Conservation (phyloP, 2,113 vertebrate species). For the Sebastes schlegelii region DNA sequence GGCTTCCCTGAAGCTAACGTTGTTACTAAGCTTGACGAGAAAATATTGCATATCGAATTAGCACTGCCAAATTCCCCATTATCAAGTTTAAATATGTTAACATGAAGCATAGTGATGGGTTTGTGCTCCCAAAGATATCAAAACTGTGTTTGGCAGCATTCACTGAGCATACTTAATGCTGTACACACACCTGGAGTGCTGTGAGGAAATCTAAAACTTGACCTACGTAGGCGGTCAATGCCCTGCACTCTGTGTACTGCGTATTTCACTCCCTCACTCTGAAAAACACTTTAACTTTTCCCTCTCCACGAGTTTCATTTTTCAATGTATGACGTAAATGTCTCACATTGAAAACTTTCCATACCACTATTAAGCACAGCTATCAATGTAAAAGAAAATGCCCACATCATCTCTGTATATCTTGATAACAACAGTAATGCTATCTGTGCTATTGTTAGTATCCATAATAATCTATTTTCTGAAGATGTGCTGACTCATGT, state of each 20-base stretch:
- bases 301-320: neutral
- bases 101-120: conserved; percentile 24
- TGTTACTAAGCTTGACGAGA: conserved; percentile 34
- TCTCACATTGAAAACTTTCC: neutral
- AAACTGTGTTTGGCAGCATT: conserved; percentile 30
- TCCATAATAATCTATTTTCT: neutral
- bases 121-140: conserved; percentile 25
- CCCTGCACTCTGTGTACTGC: neutral
- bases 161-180: conserved; percentile 19
- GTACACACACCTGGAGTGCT: conserved; percentile 11
- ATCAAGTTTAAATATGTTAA: conserved; percentile 57
- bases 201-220: conserved; percentile 16
- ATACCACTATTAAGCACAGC: neutral
- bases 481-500: conserved; percentile 31
- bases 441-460: neutral
- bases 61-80: conserved; percentile 56
- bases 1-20: conserved; percentile 39
- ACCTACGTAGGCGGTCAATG: conserved; percentile 21
- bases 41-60: conserved; percentile 54
- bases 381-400: conserved; percentile 11
- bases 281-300: neutral
- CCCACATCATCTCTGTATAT: neutral
- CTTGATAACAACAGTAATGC: conserved; percentile 18
- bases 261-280: neutral
- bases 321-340: neutral